phyloP scores from a whole-genome alignment of 1,140 invertebrate species.

The Eriosoma lanigerum region DNA sequence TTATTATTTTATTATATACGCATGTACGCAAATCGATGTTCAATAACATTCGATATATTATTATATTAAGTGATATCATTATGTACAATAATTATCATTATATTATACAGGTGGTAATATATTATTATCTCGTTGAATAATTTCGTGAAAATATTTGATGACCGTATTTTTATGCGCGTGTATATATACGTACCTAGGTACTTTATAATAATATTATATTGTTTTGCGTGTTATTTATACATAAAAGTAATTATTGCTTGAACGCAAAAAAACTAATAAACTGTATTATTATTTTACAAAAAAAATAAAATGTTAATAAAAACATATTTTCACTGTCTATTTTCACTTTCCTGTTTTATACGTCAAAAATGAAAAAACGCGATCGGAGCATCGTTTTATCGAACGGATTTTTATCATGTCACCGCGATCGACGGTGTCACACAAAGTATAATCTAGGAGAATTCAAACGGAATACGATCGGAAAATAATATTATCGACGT shows the following conservation, averaged over 20 bases:
- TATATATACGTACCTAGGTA: no score
- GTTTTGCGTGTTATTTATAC: conserved; percentile 13
- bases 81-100: no score
- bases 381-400: neutral
- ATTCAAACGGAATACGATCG: neutral
- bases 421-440: no score
- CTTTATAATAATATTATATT: neutral
- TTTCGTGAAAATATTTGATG: neutral
- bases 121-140: neutral
- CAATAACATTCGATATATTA: no score
- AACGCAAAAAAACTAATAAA: neutral
- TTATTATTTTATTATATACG: no score
- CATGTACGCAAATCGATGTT: no score
- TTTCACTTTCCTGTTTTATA: neutral
- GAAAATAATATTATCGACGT: neutral
- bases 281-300: neutral
- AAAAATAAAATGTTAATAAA: neutral
- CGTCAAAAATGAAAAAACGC: neutral
- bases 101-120: no score
- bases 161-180: neutral
- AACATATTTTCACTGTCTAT: no score
- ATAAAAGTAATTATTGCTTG: conserved; percentile 10
- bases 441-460: no score
- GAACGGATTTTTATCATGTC: neutral
- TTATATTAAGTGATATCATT: no score